Percentiles rank a stretch among this genome's conserved stretches.
phyloP scores from a whole-genome alignment of 2,113 vertebrate species.

The Stictonetta naevosa region DNA sequence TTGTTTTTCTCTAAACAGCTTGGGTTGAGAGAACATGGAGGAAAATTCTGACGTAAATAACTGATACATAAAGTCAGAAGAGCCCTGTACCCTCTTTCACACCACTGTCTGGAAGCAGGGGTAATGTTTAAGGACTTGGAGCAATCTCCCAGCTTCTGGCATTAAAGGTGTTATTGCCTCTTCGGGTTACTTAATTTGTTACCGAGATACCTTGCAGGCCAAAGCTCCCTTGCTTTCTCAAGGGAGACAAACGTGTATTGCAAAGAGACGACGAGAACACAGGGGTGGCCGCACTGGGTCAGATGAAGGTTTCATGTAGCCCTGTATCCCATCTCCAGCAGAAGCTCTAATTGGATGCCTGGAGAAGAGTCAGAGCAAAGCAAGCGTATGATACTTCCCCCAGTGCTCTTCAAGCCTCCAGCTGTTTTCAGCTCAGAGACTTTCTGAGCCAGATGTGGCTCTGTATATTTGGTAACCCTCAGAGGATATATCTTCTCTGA shows the following conservation, averaged over 20 bases:
- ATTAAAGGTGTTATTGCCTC: not conserved
- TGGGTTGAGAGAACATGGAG: not conserved
- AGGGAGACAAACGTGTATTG: not conserved
- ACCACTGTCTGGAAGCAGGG: not conserved
- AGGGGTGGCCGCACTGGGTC: not conserved
- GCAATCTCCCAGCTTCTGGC: not conserved
- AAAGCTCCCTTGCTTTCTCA: not conserved
- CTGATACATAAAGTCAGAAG: not conserved
- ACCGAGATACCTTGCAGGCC: not conserved
- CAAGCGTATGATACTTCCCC: not conserved
- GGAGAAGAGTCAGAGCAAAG: not conserved
- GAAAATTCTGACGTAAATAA: not conserved
- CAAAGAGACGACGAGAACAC: not conserved
- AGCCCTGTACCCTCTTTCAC: not conserved
- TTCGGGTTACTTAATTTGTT: not conserved
- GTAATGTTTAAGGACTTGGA: not conserved
- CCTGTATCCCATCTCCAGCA: not conserved
- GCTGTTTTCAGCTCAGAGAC: conserved; percentile 31
- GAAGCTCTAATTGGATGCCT: not conserved
- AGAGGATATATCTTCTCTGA: conserved; percentile 5
- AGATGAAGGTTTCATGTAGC: not conserved
- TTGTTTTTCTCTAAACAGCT: not conserved
- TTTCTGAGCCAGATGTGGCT: conserved; percentile 48
- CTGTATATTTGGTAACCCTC: conserved; percentile 29
- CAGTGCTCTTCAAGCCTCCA: not conserved